Base-by-base conservation (phyloP, 2,113 vertebrate genomes). In the Bubo scandiacus region DNA sequence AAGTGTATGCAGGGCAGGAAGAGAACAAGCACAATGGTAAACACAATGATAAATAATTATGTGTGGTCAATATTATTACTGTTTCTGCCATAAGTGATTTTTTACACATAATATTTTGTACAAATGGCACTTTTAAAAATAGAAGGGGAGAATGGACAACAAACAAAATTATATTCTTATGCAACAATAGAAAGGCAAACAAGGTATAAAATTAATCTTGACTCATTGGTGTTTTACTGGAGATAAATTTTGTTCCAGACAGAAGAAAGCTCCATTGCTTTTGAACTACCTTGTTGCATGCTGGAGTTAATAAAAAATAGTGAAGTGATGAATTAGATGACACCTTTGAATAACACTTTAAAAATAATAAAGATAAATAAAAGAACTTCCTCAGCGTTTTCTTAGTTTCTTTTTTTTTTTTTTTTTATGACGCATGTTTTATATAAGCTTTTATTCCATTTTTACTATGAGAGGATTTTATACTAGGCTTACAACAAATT, bases 31-130 rank as follows among this genome's bases (percentile, higher is more conserved):
- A 84, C 34, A 81, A n/a, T 30, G 17, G 51, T 72, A 91, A 96
- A 87, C 45, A 80, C 23, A 55, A 77, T 77, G 73, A 92, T 72
- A 80, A 95, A 94, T 72, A 73, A 83, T 75, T 92, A 81, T 8
- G 9, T 79, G 36, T 65, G 27, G 66, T 87, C 77, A 85, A 78
- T 81, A 84, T 84, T 93, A 86, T 78, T 94, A 58, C 55, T 58
- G n/a, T 43, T 90, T 91, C 89, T 94, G 70, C 32, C 54, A 62
- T n/a, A 6, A 91, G 23, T 80, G 81, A 94, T 89, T 94, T 94
- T 87, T 89, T 87, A 11, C 25, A 45, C 4, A 4, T n/a, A 94
- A 89, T 91, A 87, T 65, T 66, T 91, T 81, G 75, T 36, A 80
- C 15, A 94, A 73, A 79, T 54, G 9, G 2, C 42, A 61, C 6